Conservation (phyloP, 2,797 vertebrate genomes). For the Nyctibius grandis region DNA sequence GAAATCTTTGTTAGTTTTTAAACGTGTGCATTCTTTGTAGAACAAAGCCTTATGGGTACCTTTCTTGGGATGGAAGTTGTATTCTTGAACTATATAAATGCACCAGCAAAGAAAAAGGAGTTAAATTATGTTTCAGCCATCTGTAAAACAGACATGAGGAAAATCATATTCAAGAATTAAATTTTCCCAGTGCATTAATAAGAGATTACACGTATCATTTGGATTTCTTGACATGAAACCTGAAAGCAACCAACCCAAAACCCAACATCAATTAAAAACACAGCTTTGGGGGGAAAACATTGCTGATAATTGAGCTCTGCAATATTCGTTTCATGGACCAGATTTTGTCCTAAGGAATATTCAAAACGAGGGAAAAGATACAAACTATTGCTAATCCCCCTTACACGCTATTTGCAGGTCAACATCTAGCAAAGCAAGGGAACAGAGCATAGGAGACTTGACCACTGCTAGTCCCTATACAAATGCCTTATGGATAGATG, state of each 20-base stretch:
- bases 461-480: neutral
- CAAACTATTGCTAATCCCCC: neutral
- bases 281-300: neutral
- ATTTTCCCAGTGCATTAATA: neutral
- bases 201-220: neutral
- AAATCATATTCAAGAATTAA: neutral
- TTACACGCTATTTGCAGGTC: neutral
- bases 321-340: neutral
- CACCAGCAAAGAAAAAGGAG: neutral
- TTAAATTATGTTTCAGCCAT: neutral
- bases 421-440: neutral
- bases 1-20: neutral
- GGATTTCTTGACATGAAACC: constrained; percentile 3
- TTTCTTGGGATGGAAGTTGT: neutral
- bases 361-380: neutral
- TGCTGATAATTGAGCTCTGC: neutral
- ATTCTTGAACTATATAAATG: neutral
- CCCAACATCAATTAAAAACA: neutral
- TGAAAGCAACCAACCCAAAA: neutral
- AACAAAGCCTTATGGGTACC: neutral
- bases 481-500: neutral
- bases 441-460: neutral
- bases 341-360: neutral
- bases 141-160: neutral
- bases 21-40: neutral